Evolutionary conservation across 2,113 vertebrate species (phyloP), one percentile per base, ranked within the genome.

Genomic region (Pelvicachromis taeniatus): DNA sequence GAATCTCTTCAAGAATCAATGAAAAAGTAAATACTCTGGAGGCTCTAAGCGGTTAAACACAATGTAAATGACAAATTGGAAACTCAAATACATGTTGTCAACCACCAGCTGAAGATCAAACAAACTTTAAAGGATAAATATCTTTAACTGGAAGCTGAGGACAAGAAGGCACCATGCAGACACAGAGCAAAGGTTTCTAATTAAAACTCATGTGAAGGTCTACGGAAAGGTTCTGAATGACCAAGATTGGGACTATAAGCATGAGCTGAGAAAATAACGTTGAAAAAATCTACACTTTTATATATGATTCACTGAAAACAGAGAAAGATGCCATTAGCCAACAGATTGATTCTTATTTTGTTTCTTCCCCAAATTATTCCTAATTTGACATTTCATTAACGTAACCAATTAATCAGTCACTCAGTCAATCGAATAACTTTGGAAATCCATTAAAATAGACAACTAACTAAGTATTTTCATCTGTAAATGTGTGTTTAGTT

Each of bases 291-390:
- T 0, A 13, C 21, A n/a, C 12, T 23, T 26, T 48, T 42, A 29
- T 19, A 4, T 23, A 7, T 0, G 68, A 73, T 13, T 73, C 42
- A 11, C 42, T 29, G 42, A 73, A 73, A 73, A 0, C 9, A 73
- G 42, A 11, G 23, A 73, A 50, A 12, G 68, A 73, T 73, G 40
- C 40, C 21, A 48, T 29, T 21, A 70, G 65, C 5, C 40, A 42
- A 48, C 14, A 12, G 23, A 29, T 0, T 5, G 23, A 31, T 48
- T 45, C 4, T 1, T 23, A 38, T 40, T 23, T 40, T 14, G 1
- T 65, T 65, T 40, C 61, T 35, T 65, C 59, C 33, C 59, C 2
- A 65, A 38, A 65, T 21, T 65, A 10, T 3, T 19, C 33, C 12
- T 0, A 65, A 21, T 38, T 13, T 65, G 19, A 0, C 19, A 65